Evolutionary conservation across 1,140 invertebrate species (phyloP), one percentile per base, ranked within the genome.

Genomic region (Archegozetes longisetosus): DNA sequence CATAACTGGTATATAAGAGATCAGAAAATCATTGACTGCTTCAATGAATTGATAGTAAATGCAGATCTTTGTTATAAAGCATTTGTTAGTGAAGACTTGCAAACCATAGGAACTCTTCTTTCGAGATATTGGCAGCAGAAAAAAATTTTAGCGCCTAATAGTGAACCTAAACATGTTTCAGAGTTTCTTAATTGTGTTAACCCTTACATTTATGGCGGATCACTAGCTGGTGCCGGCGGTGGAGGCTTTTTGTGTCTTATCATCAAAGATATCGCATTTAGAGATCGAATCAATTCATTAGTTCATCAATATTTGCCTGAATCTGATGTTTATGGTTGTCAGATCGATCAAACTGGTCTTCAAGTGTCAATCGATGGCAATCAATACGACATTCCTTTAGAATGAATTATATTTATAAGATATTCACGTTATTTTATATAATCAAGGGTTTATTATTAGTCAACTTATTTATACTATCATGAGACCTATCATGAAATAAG

Each of bases 1-100:
- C 68, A 76, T 20, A 76, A 75, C 63, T 77, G 76, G 76, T 77
- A 78, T 66, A 72, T 75, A 2, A 65, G 75, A 27, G 72, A 76
- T 60, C 67, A 69, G 17, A 64, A 66, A 23, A 71, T 77, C 52
- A 70, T 73, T 51, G 57, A 67, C 28, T 72, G 70, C 58, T 71
- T 73, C 62, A 68, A 75, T 57, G 55, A 67, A 56, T 60, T 23
- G 60, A 61, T 32, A 46, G 51, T 12, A 52, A 58, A 28, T 51
- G 63, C 2, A 52, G 26, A 47, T 26, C n/a, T 57, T 50, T 57
- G 13, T 6, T 54, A 61, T 47, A 50, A 50, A 28, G 27, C 28
- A 29, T 29, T 59, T 26, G 58, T 62, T 54, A 6, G 63, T 70
- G 72, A 69, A 59, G 67, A 75, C 64, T 63, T 76, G 13, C 50